Evolutionary conservation across 2,888 invertebrate genomes (phyloP), one percentile per base, ranked within the genome.

Genomic region (Saturnia pavonia): DNA sequence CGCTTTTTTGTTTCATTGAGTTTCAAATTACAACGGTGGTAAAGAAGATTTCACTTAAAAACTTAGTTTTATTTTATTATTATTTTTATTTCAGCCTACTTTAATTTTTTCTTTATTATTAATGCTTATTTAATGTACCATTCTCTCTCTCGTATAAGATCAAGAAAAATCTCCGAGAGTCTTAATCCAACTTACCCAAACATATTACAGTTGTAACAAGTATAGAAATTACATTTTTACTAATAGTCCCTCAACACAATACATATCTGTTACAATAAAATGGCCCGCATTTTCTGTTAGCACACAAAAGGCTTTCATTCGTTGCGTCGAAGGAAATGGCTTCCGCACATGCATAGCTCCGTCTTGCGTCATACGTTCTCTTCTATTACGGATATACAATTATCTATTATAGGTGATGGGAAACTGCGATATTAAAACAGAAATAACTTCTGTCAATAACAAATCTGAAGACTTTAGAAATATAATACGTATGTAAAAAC

Each of bases 261-360:
- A 54, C 25, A 19, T 60, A 25, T 25, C 3, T 57, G 57, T 25
- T 27, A 27, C 57, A 25, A 14, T 14, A 14, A 60, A 60, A 25
- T 60, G 27, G 27, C 27, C 3, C 57, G 57, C 27, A 60, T 60
- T 60, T 60, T 60, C 57, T 60, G 27, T 60, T 60, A 60, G 14
- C 14, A 60, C 57, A 60, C 57, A 60, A 60, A 14, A 60, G 57
- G 25, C 27, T 27, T 60, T 60, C 57, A 60, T 27, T 60, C 57
- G 57, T 27, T 60, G 57, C 57, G 57, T 60, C 25, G 57, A 14
- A 27, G 57, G 57, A 60, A 60, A 60, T 60, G 57, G 57, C 57
- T 60, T 60, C 57, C 27, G 54, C 11, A 22, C 27, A 27, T 60
- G 57, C 57, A 60, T 25, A 12, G 57, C 27, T 60, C 27, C 57